Base-by-base conservation (phyloP, 1,140 invertebrate genomes). In the Andricus grossulariae region DNA sequence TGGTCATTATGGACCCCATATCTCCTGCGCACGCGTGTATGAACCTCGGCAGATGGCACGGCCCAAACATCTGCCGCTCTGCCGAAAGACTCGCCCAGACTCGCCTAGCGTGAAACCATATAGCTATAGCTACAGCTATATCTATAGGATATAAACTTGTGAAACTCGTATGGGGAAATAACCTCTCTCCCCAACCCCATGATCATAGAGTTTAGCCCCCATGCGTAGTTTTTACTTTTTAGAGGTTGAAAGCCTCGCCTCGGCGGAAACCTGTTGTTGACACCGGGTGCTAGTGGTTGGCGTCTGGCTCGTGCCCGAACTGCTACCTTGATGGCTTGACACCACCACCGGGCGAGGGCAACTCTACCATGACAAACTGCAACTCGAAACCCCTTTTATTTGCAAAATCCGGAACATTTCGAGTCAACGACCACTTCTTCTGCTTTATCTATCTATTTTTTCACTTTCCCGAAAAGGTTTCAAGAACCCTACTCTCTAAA, bases 1-100 rank as follows among this genome's bases (percentile, higher is more conserved):
- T 57, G 55, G 55, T 57, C 55, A 57, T 57, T 57, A 57, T 57
- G 19, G 55, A 57, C 55, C 55, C 55, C 55, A 57, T 57, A 57
- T 21, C 19, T 57, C 11, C 25, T 25, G 19, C 19, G 55, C 55
- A 57, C 55, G 55, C 19, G 55, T 57, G 55, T 57, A 55, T 3
- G n/a, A 18, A 25, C 54, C 54, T 55, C 18, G 54, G 55, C 55
- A 57, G 55, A 57, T 57, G 55, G 55, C 55, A 57, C 19, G 55
- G 55, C 18, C 55, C 55, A 21, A 19, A 57, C 19, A 7, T 21
- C 19, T 18, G 55, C 19, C 19, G 19, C 19, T 25, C 55, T 25
- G 55, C 19, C 55, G 55, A 57, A 57, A 57, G 18, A 57, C 55
- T 57, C 55, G 55, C 55, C 25, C 19, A 57, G 55, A 57, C 55